phyloP scores from a whole-genome alignment of 2,113 vertebrate genomes.

The Melanostigma gelatinosum region DNA sequence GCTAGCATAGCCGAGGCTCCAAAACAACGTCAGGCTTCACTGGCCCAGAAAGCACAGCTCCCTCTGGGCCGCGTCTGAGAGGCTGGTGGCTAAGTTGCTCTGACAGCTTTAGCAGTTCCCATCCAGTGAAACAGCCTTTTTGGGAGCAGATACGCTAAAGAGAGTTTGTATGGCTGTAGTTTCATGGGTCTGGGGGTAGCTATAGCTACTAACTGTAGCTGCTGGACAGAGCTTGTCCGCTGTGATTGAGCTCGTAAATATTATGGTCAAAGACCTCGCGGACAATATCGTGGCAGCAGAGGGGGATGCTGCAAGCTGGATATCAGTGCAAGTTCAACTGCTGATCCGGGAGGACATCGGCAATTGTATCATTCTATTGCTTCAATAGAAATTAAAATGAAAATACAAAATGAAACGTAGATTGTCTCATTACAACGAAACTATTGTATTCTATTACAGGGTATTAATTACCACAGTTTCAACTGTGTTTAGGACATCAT shows the following conservation, averaged over 20 bases:
- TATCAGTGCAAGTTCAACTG: constrained; percentile 22
- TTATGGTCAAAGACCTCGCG: constrained; percentile 14
- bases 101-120: constrained; percentile 84
- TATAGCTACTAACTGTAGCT: constrained; percentile 41
- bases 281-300: constrained; percentile 10
- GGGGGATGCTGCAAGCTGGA: neutral
- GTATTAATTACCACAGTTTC: neutral
- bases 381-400: neutral
- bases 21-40: constrained; percentile 71
- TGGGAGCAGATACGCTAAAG: constrained; percentile 61
- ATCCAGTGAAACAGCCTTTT: constrained; percentile 57
- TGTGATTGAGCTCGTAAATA: constrained; percentile 42
- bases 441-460: neutral
- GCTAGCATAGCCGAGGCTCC: constrained; percentile 51
- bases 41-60: constrained; percentile 81
- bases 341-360: neutral
- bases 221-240: constrained; percentile 48
- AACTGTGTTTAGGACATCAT: neutral
- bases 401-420: neutral
- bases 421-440: neutral
- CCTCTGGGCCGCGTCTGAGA: constrained; percentile 83
- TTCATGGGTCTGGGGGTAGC: constrained; percentile 20
- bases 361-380: neutral
- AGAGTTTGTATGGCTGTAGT: constrained; percentile 44
- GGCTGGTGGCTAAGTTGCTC: constrained; percentile 80